Evolutionary conservation across 2,113 vertebrate species (phyloP), one percentile per base, ranked within the genome.

Genomic region (Andinoacara biseriatus): DNA sequence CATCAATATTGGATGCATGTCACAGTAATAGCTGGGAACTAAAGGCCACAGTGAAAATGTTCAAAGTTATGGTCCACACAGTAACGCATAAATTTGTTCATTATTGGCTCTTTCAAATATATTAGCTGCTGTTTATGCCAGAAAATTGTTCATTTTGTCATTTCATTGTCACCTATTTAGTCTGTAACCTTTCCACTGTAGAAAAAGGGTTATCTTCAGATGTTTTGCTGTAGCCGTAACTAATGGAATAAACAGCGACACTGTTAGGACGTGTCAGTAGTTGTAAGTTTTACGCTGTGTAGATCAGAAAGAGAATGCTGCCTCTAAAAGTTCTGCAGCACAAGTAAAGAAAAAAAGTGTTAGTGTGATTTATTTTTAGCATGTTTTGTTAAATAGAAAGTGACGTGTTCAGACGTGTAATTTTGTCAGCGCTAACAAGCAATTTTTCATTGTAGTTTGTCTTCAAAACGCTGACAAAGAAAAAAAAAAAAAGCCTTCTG

Each of bases 391-490:
- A 52, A 83, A 83, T 40, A 43, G 72, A 78, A 82, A 24, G 26
- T 56, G 63, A 52, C 18, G 54, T 57, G 31, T 78, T 61, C 17
- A 38, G 60, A 84, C 40, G 54, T 63, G 63, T 83, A 29, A 63
- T 72, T 61, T 52, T 58, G 38, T 61, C 74, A 76, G 57, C 20
- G 26, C 74, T 87, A 59, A 74, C 57, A 78, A 72, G 52, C 60
- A 20, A 43, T 84, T 88, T 83, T 80, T 83, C 52, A 59, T 33
- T 22, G 1, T 9, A 33, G 20, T 18, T 60, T 80, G 65, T 43
- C 40, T 60, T 76, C 54, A 81, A 82, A 81, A 56, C 85, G 79
- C 86, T 88, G 82, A 90, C 61, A 75, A 22, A 72, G 72, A 67
- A 75, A 75, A 4, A 3, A 75, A 4, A 3, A 24, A 65, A 26